Conservation (phyloP, 2,113 vertebrate species). For the Loxodonta africana region DNA sequence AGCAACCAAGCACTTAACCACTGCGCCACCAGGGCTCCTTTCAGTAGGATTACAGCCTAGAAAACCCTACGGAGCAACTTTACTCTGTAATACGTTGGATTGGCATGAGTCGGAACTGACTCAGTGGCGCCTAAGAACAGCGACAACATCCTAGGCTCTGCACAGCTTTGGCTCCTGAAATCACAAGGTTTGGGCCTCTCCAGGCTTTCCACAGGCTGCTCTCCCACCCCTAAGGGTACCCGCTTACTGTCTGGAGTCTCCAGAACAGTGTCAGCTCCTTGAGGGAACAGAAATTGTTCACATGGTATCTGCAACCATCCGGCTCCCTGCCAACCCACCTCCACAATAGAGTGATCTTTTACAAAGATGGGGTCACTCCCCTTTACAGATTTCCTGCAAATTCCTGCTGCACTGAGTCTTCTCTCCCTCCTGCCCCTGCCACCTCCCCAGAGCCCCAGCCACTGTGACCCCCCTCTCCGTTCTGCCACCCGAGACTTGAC, state of each 20-base stretch:
- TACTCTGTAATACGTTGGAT: neutral
- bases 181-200: neutral
- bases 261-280: neutral
- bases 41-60: neutral
- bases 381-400: fast-evolving
- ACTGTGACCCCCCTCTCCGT: neutral
- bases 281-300: fast-evolving
- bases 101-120: neutral
- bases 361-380: neutral
- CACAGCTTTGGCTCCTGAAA: neutral
- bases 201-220: neutral
- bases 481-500: neutral
- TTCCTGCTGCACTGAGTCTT: neutral
- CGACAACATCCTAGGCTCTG: neutral
- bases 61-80: neutral
- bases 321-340: neutral
- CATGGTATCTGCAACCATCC: too few relatives aligned
- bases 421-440: neutral
- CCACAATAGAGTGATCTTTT: neutral
- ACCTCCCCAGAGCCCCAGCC: neutral
- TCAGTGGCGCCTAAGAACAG: neutral
- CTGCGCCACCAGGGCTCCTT: neutral
- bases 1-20: neutral
- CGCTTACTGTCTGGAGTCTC: too few relatives aligned
- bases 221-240: neutral